Percentiles rank a stretch among this genome's conserved stretches.
Evolutionary conservation across 2,113 vertebrate genomes (phyloP).

Genomic region (Copsychus sechellarum): DNA sequence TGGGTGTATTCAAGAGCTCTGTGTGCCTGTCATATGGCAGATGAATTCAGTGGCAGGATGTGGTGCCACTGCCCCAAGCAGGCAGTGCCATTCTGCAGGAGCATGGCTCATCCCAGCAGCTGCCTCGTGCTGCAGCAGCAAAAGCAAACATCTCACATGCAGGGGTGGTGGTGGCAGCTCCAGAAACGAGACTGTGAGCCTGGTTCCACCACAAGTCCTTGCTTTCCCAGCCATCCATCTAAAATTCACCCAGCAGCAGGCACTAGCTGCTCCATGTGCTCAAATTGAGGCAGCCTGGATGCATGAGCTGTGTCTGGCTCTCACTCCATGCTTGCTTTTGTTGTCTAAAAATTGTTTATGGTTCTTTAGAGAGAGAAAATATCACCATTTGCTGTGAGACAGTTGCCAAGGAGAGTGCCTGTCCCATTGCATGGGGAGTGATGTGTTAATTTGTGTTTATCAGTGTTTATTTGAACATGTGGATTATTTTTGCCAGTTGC

Average conservation of each 20-base stretch:
- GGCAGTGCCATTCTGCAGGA: not conserved
- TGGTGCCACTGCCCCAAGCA: not conserved
- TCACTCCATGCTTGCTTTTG: fast-evolving
- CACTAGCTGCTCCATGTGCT: fast-evolving
- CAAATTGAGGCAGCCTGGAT: not conserved
- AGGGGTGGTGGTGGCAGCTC: not conserved
- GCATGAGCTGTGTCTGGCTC: fast-evolving
- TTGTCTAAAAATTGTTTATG: not conserved
- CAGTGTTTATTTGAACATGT: fast-evolving
- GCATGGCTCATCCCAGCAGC: not conserved
- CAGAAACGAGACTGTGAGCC: not conserved
- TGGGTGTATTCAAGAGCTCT: not conserved
- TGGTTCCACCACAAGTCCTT: not conserved
- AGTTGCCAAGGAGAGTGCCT: not conserved
- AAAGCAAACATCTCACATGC: not conserved
- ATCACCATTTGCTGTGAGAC: not conserved
- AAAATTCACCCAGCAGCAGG: not conserved
- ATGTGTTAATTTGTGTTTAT: not conserved
- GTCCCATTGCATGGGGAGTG: not conserved
- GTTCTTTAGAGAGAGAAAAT: not conserved
- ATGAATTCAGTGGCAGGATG: not conserved
- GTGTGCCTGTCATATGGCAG: not conserved
- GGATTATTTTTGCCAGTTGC: not conserved
- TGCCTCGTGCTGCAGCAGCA: not conserved
- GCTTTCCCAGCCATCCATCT: not conserved